phyloP scores from a whole-genome alignment of 1,140 invertebrate genomes.

The Xylocopa sonorina region DNA sequence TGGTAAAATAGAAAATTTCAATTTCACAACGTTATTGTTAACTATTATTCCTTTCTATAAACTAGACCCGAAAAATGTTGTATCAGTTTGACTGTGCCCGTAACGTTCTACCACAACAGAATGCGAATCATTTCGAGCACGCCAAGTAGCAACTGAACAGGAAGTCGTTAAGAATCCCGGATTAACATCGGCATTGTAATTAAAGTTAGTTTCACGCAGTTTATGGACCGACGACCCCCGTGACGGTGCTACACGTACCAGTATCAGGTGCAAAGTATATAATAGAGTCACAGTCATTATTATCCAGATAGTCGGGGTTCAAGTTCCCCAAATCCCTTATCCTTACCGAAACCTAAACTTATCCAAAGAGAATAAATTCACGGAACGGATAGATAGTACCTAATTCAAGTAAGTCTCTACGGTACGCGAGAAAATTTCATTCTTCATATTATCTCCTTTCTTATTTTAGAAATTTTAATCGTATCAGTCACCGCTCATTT shows the following conservation, averaged over 20 bases:
- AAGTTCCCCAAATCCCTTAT: conserved; percentile 17
- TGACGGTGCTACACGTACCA: background rate
- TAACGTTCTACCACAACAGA: background rate
- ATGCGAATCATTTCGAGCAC: conserved; percentile 1
- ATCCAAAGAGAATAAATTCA: background rate
- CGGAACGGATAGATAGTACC: background rate
- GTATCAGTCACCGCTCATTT: background rate
- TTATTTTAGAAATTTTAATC: background rate
- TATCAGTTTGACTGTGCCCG: background rate
- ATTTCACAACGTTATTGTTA: too few relatives aligned
- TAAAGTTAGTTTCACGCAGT: conserved; percentile 14
- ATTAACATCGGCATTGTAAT: conserved; percentile 26
- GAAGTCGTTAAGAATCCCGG: conserved; percentile 21
- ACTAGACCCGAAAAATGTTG: background rate
- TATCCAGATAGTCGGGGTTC: conserved; percentile 4
- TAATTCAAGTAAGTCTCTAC: too few relatives aligned
- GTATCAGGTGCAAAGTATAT: conserved; percentile 25
- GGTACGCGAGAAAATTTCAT: background rate
- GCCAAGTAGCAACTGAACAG: conserved; percentile 3
- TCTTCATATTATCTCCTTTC: background rate
- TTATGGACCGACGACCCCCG: conserved; percentile 8
- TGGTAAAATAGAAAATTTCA: too few relatives aligned
- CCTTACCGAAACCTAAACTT: background rate
- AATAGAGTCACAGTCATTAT: conserved; percentile 23
- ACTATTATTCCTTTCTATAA: too few relatives aligned